Base-by-base conservation (phyloP, 2,797 vertebrate genomes). In the Acrossocheilus fasciatus region DNA sequence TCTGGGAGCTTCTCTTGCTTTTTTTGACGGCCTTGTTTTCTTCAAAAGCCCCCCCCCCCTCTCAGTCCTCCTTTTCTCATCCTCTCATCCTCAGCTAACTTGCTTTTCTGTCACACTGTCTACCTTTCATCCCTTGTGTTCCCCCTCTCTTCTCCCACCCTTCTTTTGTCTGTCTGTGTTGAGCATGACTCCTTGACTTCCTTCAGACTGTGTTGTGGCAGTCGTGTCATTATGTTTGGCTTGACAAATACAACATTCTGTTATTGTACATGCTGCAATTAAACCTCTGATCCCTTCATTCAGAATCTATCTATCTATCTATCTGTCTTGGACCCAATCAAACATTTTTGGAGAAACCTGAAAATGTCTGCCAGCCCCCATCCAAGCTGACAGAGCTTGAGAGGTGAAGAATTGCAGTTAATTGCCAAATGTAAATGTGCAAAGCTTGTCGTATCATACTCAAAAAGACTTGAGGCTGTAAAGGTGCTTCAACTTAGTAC, bases 131-230 rank as follows among this genome's bases (percentile, higher is more conserved):
- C 68, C 77, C 52, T 73, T 47, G 41, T 86, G 68, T 73, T 82
- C 9, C 68, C 34, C 66, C 50, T 47, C 39, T 34, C 41, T 81
- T 81, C 12, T 50, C 45, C 59, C 43, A 64, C n/a, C 45, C 18
- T 15, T 9, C 36, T 57, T 77, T 69, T 70, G 76, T 82, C 77
- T 84, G 78, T 81, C 64, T 74, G 82, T 77, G 84, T 83, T 87
- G 75, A 57, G 70, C 62, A 87, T 85, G 69, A 88, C 83, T 83
- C 45, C 77, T 62, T 87, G 75, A 64, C 81, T 82, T 84, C 62
- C 77, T 88, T 88, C 68, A 80, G 66, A 78, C 79, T 78, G 50
- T 70, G n/a, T 69, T 70, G 45, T 76, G 26, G 68, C 20, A 43
- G 74, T 18, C 54, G 9, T 54, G 43, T 83, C 82, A 17, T 81